Evolutionary conservation across 2,797 vertebrate species (phyloP).

Genomic region (Scarus forsteni): DNA sequence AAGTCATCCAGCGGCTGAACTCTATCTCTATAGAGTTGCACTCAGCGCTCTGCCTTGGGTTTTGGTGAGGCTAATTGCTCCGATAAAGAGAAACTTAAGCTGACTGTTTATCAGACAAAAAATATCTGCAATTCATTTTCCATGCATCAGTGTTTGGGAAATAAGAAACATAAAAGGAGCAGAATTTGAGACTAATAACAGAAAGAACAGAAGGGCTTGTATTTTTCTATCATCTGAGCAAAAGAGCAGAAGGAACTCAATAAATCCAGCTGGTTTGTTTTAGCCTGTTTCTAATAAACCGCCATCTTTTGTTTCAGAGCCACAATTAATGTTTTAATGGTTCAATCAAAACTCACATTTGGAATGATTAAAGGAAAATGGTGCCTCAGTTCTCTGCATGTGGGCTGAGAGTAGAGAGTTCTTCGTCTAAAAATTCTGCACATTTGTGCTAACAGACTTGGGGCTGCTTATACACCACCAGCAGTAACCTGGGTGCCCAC

Average conservation of each 20-base stretch:
- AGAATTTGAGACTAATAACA: constrained; percentile 43
- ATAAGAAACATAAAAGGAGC: constrained; percentile 29
- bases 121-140: constrained; percentile 40
- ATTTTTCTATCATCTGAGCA: constrained; percentile 42
- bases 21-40: constrained; percentile 1
- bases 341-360: constrained; percentile 59
- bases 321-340: constrained; percentile 55
- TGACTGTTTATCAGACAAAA: constrained; percentile 42
- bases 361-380: constrained; percentile 37
- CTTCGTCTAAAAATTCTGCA: constrained; percentile 33
- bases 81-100: constrained; percentile 39
- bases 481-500: not conserved
- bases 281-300: constrained; percentile 60
- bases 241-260: constrained; percentile 39
- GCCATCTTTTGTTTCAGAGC: constrained; percentile 26
- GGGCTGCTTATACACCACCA: not conserved
- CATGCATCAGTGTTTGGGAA: constrained; percentile 44
- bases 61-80: constrained; percentile 29
- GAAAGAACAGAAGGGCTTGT: constrained; percentile 49
- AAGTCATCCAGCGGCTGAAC: not conserved
- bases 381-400: constrained; percentile 11
- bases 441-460: constrained; percentile 25
- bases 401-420: constrained; percentile 26
- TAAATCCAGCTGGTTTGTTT: constrained; percentile 43
- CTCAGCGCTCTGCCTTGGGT: constrained; percentile 18